Conservation (phyloP, 2,888 invertebrate species). For the Siphonodentalium dalli region DNA sequence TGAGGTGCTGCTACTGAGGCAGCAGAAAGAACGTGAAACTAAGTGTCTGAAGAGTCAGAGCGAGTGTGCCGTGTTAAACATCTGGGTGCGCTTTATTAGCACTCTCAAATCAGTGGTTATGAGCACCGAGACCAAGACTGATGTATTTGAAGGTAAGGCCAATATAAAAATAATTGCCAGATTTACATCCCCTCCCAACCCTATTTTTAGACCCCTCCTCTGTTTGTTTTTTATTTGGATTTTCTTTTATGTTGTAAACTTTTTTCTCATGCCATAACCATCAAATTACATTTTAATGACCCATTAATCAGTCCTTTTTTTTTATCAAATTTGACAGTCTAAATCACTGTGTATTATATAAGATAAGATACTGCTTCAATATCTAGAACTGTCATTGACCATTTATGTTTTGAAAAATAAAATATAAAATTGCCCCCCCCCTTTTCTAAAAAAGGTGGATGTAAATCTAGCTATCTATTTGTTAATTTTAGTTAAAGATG, state of each 20-base stretch:
- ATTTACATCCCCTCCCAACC: too few species aligned
- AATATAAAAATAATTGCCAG: too few species aligned
- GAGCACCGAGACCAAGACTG: constrained; percentile 64
- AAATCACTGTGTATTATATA: too few species aligned
- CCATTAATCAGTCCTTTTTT: too few species aligned
- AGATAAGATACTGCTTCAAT: too few species aligned
- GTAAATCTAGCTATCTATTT: too few species aligned
- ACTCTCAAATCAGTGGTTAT: constrained; percentile 87
- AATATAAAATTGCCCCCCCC: not conserved
- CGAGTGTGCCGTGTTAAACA: constrained; percentile 86
- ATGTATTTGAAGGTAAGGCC: constrained; percentile 51
- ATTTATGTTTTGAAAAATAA: constrained; percentile 70
- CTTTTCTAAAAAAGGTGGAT: too few species aligned
- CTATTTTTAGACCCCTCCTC: too few species aligned
- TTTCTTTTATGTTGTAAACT: constrained; percentile 3
- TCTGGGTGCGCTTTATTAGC: constrained; percentile 89
- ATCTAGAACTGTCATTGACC: too few species aligned
- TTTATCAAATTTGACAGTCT: too few species aligned
- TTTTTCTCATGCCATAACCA: too few species aligned
- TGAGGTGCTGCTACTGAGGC: constrained; percentile 74
- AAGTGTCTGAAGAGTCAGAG: constrained; percentile 82
- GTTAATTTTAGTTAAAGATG: not conserved
- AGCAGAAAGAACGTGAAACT: constrained; percentile 66
- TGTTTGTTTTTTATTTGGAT: not conserved
- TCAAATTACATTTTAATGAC: too few species aligned